phyloP scores from a whole-genome alignment of 2,888 invertebrate species.

The Laspeyria flexula region DNA sequence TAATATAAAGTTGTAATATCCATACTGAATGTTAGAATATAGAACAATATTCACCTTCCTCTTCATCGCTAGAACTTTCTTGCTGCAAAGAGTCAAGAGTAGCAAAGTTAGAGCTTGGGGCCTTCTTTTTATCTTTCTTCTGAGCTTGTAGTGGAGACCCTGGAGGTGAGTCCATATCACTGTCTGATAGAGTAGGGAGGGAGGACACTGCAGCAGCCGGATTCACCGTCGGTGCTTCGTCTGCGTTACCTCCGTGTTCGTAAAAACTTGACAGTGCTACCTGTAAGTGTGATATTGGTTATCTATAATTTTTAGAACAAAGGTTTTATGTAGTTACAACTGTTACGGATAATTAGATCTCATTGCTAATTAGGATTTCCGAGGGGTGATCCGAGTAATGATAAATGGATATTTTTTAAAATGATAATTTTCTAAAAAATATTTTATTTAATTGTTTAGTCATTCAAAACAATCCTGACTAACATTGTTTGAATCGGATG shows the following conservation, averaged over 20 bases:
- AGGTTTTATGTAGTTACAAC: too few relatives aligned
- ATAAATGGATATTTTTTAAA: too few relatives aligned
- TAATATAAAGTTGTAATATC: too few relatives aligned
- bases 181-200: slow-evolving; percentile 66
- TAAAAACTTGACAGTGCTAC: slow-evolving; percentile 93
- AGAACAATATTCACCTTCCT: slow-evolving; percentile 77
- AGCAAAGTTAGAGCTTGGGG: slow-evolving; percentile 82
- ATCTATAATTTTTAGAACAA: too few relatives aligned
- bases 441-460: too few relatives aligned
- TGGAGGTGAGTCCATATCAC: slow-evolving; percentile 76
- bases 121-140: slow-evolving; percentile 72
- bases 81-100: slow-evolving; percentile 86
- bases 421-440: too few relatives aligned
- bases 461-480: too few relatives aligned
- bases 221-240: slow-evolving; percentile 64
- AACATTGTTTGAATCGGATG: too few relatives aligned
- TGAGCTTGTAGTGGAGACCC: slow-evolving; percentile 60
- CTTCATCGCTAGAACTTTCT: slow-evolving; percentile 87
- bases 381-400: too few relatives aligned
- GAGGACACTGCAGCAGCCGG: slow-evolving; percentile 57
- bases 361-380: too few relatives aligned
- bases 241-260: slow-evolving; percentile 88
- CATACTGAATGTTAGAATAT: too few relatives aligned
- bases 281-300: too few relatives aligned
- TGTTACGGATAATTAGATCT: neutral